Conservation (phyloP, 2,888 invertebrate species). For the Bellardia pandia region DNA sequence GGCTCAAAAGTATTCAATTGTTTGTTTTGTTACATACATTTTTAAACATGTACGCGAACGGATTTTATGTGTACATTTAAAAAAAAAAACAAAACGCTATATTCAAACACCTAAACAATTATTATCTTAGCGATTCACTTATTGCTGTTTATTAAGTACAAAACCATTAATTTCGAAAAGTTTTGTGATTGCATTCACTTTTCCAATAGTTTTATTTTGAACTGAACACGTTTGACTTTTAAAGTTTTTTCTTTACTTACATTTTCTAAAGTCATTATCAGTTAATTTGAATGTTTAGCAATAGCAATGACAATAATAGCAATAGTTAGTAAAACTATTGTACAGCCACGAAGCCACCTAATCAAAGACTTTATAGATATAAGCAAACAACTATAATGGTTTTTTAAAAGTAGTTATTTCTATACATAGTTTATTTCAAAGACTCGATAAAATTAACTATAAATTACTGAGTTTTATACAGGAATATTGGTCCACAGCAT, state of each 20-base stretch:
- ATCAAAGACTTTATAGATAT: not conserved
- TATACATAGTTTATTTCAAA: not conserved
- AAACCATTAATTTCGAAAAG: conserved; percentile 24
- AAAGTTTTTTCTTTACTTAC: conserved; percentile 12
- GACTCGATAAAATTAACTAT: conserved; percentile 14
- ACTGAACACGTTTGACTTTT: conserved; percentile 25
- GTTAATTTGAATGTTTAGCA: conserved; percentile 21
- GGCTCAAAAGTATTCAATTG: too few species aligned
- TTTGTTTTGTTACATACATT: too few species aligned
- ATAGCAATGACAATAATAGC: not conserved
- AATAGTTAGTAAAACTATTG: not conserved
- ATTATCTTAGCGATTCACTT: not conserved
- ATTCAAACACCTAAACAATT: too few species aligned
- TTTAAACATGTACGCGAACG: too few species aligned
- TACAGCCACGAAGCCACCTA: not conserved
- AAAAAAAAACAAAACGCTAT: too few species aligned
- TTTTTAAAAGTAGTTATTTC: not conserved
- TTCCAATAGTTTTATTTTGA: not conserved
- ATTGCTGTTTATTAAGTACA: not conserved
- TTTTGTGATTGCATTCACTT: not conserved
- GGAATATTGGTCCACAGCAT: not conserved
- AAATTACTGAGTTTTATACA: not conserved
- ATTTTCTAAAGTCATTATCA: conserved; percentile 37
- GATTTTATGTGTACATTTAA: too few species aligned
- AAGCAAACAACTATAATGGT: not conserved